Base-by-base conservation (phyloP, 2,797 vertebrate species). In the Australoheros facetus region DNA sequence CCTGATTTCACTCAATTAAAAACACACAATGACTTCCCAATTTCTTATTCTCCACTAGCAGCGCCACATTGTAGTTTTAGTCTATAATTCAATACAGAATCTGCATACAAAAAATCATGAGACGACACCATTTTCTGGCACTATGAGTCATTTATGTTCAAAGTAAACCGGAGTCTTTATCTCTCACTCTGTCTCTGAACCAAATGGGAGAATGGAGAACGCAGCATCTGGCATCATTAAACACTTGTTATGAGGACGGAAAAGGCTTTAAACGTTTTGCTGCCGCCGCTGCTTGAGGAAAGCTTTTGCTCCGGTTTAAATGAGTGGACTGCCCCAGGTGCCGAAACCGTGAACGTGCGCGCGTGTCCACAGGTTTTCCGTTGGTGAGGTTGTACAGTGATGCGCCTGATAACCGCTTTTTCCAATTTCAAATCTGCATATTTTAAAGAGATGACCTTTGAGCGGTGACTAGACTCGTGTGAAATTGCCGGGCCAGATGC, bases 201-300 rank as follows among this genome's bases (percentile, higher is more conserved):
- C 81, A 73, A 83, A 82, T 13, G 78, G 77, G 77, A 80, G 81
- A 74, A 26, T 51, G 53, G 83, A 60, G 60, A 86, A 86, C 21
- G 69, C 73, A 82, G 85, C 93, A 93, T 92, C 91, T 93, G 92
- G 89, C 86, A 59, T 80, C 85, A 85, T 92, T 91, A 92, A 92
- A 87, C 86, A 90, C 90, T 86, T 87, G 90, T 90, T 89, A 89
- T 59, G 85, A 80, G 88, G 73, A 78, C 57, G 54, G 48, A 17
- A 53, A 57, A 37, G 69, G 58, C 64, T 87, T 66, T 79, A 80
- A 80, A 82, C 71, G 75, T 54, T 75, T 74, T 66, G 81, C 76
- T 79, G 74, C 78, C 80, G 90, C 77, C 57, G 75, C 71, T 58
- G 83, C 77, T 48, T 73, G 77, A 37, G 72, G 76, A 75, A 82